Percentiles rank a stretch among this genome's conserved stretches.
These are phyloP conservation scores for Parazoanthus atlanticus DNA, from an alignment of 92 coral and sea anemone species.

Conservation along the genomic window DNA sequence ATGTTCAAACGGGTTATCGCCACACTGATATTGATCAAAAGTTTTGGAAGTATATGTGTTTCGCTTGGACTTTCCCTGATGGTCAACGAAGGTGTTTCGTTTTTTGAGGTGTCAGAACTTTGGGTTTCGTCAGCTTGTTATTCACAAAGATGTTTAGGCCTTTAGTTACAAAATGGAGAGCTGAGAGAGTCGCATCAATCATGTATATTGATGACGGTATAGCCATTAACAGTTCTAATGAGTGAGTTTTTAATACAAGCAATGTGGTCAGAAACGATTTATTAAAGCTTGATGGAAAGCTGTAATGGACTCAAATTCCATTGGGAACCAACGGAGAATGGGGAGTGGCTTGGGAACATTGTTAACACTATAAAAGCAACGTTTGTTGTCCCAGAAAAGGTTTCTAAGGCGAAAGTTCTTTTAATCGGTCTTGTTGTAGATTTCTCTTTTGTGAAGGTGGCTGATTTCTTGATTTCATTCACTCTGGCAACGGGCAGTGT, in stretches of 20 bases:
- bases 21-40: background rate
- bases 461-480: background rate
- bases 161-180: conserved; percentile 53
- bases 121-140: conserved; percentile 39
- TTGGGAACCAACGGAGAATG: conserved; percentile 38
- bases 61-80: background rate
- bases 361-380: background rate
- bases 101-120: conserved; percentile 19
- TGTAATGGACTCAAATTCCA: conserved; percentile 9
- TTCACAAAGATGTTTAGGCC: conserved; percentile 30
- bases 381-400: conserved; percentile 3
- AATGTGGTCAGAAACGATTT: conserved; percentile 10
- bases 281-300: conserved; percentile 32
- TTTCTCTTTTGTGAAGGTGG: too few relatives aligned
- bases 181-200: conserved; percentile 21
- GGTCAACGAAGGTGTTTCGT: conserved; percentile 20
- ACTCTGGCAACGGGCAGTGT: conserved; percentile 17
- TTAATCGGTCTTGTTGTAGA: too few relatives aligned
- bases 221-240: background rate
- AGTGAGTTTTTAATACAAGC: background rate
- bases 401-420: too few relatives aligned
- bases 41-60: background rate
- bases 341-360: conserved; percentile 32
- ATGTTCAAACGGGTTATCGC: conserved; percentile 58
- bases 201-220: conserved; percentile 57